phyloP scores from a whole-genome alignment of 1,140 invertebrate genomes.

The Cecropterus lyciades region DNA sequence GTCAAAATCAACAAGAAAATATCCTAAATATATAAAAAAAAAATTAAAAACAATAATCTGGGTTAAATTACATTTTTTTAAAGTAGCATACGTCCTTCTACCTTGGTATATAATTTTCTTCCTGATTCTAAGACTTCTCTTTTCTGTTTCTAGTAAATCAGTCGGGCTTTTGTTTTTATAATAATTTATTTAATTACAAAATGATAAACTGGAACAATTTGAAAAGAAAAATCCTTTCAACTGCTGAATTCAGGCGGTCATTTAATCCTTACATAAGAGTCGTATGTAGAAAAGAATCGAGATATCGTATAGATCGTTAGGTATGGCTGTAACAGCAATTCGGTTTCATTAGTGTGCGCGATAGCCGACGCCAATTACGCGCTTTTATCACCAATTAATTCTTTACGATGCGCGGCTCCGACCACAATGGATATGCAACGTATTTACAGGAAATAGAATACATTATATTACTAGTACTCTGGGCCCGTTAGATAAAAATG shows the following conservation, averaged over 20 bases:
- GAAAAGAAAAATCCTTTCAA: not conserved
- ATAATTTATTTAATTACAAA: too few species aligned
- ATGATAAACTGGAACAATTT: too few species aligned
- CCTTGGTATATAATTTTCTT: too few species aligned
- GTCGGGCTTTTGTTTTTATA: too few species aligned
- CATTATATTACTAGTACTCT: not conserved
- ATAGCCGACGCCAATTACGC: constrained; percentile 64
- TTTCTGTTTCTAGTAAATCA: too few species aligned
- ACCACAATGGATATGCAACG: constrained; percentile 26
- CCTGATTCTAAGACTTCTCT: too few species aligned
- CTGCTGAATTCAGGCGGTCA: not conserved
- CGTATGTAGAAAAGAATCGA: constrained; percentile 35
- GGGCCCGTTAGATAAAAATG: not conserved
- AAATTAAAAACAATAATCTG: too few species aligned
- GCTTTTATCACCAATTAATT: constrained; percentile 68
- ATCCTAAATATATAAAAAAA: too few species aligned
- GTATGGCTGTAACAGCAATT: constrained; percentile 51
- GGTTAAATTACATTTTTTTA: too few species aligned
- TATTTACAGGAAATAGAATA: constrained; percentile 33
- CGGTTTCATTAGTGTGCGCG: constrained; percentile 63
- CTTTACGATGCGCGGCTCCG: constrained; percentile 61
- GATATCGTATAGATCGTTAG: constrained; percentile 62
- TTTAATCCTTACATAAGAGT: not conserved
- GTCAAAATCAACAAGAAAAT: too few species aligned
- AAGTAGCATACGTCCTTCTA: too few species aligned